Evolutionary conservation across 2,113 vertebrate species (phyloP), one percentile per base, ranked within the genome.

Genomic region (Pterophyllum scalare): DNA sequence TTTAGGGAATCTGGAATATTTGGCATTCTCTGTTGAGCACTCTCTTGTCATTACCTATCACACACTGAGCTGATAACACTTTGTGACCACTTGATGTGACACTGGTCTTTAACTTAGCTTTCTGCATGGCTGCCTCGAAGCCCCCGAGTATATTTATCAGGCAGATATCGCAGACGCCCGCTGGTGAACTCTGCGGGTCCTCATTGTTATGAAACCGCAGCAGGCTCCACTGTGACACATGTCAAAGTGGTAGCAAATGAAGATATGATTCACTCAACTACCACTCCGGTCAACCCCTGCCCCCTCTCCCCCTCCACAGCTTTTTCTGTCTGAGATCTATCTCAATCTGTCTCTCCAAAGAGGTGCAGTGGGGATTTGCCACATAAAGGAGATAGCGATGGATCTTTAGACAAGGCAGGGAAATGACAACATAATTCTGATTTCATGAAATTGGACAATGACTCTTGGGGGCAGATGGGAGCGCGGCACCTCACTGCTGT

Each of bases 391-490:
- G 75, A 82, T 75, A 88, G 52, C 85, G 80, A 95, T 91, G 80
- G 87, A 92, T 92, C 87, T 58, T 3, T 65, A 86, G 87, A 94
- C 87, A 76, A 88, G 92, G 86, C 91, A 43, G 88, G 75, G 57
- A 89, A 93, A 90, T 94, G 92, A 94, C 86, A 87, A 81, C 80
- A 70, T 86, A 82, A 91, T 93, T 93, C 85, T 83, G 79, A 83
- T 79, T 88, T 91, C 15, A 46, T 59, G 59, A 85, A 81, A 91
- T 88, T 91, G 88, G 91, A 89, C 84, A 86, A 85, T 86, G 83
- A 75, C 83, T 89, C 78, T 81, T 7, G 20, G 81, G 85, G 75
- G 80, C 74, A 65, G 67, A 76, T 22, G 58, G 76, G 49, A 80
- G 59, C 46, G 40, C 57, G 88, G 77, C 81, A 91, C 59, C 62